A percentile compares a stretch with the other conserved stretches of the same genome.
These are phyloP conservation scores for Tenthredo notha DNA, from an alignment of 2,888 invertebrate genomes.

Conservation along the genomic window DNA sequence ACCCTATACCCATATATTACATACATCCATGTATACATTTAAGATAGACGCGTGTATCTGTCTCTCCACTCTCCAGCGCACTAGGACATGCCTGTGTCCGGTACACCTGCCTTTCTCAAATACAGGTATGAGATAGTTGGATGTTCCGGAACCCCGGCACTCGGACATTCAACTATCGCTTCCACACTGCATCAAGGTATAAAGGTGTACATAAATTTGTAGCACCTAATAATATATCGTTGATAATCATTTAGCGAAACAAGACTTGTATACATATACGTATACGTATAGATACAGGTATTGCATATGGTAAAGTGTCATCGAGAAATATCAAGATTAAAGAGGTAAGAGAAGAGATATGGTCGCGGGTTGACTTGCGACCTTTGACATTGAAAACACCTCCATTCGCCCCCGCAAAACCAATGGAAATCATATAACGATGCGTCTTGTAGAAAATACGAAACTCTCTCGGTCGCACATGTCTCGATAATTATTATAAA, in stretches of 20 bases:
- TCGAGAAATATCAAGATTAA: background rate
- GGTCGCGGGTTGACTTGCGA: background rate
- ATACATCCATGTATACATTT: background rate
- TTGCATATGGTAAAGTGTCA: background rate
- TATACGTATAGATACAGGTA: background rate
- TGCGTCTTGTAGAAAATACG: conserved; percentile 39
- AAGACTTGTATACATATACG: background rate
- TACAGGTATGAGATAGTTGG: conserved; percentile 24
- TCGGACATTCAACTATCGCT: conserved; percentile 6
- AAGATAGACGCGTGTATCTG: conserved; percentile 23
- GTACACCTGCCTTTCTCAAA: conserved; percentile 22
- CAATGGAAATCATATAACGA: conserved; percentile 28
- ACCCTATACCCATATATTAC: background rate
- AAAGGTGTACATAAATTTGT: background rate
- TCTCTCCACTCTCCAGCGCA: background rate
- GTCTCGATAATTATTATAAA: conserved; percentile 53
- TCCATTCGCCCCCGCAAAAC: conserved; percentile 44
- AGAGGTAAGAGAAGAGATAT: background rate
- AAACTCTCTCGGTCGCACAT: background rate
- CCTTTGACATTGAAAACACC: conserved; percentile 45
- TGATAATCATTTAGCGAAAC: conserved; percentile 9
- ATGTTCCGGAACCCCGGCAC: background rate
- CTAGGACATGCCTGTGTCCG: conserved; percentile 15
- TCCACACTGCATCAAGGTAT: background rate
- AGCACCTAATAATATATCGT: background rate